phyloP scores from a whole-genome alignment of 2,888 invertebrate genomes.

The Poecilus cupreus region DNA sequence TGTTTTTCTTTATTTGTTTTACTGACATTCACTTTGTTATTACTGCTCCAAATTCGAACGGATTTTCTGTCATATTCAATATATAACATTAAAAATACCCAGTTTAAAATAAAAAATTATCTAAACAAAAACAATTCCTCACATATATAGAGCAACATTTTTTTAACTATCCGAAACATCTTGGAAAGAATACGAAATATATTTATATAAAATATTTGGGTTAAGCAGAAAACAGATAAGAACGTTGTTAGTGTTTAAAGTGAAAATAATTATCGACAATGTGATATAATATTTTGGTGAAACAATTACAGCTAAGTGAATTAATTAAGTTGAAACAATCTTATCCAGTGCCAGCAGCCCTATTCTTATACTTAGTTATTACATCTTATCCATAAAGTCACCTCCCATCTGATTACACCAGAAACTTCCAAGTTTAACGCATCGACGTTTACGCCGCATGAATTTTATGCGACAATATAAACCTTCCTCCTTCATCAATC shows the following conservation, averaged over 20 bases:
- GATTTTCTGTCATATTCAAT: no score
- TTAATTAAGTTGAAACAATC: slow-evolving; percentile 20
- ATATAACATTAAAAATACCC: no score
- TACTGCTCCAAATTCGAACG: not conserved
- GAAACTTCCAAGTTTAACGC: slow-evolving; percentile 22
- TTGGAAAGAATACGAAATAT: no score
- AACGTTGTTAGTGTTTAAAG: no score
- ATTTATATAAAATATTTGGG: no score
- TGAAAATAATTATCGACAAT: no score
- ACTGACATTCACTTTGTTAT: not conserved
- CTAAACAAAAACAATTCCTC: no score
- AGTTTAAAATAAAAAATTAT: no score
- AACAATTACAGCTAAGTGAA: slow-evolving; percentile 6
- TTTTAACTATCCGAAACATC: no score
- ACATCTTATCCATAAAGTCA: slow-evolving; percentile 23
- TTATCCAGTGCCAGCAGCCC: not conserved
- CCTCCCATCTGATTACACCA: slow-evolving; percentile 10
- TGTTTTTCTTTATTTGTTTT: not conserved
- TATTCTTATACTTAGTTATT: slow-evolving; percentile 13
- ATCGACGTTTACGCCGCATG: slow-evolving; percentile 20
- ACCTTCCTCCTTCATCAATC: slow-evolving; percentile 11
- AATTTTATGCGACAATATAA: slow-evolving; percentile 31
- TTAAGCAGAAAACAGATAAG: no score
- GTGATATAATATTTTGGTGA: not conserved
- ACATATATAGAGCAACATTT: no score